Evolutionary conservation across 2,113 vertebrate species (phyloP).

Genomic region (Hippocampus barbouri): DNA sequence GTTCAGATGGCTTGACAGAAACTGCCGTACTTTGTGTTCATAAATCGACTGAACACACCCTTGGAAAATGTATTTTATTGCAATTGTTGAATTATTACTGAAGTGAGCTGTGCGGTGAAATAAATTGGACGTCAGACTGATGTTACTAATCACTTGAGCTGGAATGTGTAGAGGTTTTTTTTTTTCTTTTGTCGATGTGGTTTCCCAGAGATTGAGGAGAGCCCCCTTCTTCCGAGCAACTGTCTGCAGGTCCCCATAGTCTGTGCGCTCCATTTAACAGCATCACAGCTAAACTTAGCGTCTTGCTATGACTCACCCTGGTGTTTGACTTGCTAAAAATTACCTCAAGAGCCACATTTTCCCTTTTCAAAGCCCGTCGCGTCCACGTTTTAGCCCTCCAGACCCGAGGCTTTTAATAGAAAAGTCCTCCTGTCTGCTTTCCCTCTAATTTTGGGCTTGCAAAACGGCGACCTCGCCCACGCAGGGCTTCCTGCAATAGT

Average conservation of each 20-base stretch:
- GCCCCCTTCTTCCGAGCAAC: constrained; percentile 27
- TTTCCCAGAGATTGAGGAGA: constrained; percentile 17
- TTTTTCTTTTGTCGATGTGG: neutral
- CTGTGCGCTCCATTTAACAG: constrained; percentile 43
- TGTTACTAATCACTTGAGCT: neutral
- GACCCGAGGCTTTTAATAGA: constrained; percentile 26
- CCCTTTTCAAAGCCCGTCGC: constrained; percentile 5
- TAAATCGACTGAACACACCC: neutral
- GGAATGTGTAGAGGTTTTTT: neutral
- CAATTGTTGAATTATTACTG: too few relatives aligned
- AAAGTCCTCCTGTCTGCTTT: constrained; percentile 31
- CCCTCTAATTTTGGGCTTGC: constrained; percentile 52
- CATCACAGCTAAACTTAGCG: constrained; percentile 46
- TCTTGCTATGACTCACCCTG: constrained; percentile 14
- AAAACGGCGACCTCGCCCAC: constrained; percentile 39
- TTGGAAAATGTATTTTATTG: neutral
- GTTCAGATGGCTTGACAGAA: neutral
- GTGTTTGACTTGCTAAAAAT: neutral
- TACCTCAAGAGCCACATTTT: constrained; percentile 8
- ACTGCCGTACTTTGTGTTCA: neutral
- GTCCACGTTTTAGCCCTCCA: neutral
- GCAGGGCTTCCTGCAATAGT: constrained; percentile 34
- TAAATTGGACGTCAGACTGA: neutral
- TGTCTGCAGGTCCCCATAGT: constrained; percentile 54
- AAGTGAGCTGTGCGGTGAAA: neutral